These are phyloP conservation scores for Aleiodes alternator DNA, from an alignment of 2,888 invertebrate genomes.

Conservation along the genomic window DNA sequence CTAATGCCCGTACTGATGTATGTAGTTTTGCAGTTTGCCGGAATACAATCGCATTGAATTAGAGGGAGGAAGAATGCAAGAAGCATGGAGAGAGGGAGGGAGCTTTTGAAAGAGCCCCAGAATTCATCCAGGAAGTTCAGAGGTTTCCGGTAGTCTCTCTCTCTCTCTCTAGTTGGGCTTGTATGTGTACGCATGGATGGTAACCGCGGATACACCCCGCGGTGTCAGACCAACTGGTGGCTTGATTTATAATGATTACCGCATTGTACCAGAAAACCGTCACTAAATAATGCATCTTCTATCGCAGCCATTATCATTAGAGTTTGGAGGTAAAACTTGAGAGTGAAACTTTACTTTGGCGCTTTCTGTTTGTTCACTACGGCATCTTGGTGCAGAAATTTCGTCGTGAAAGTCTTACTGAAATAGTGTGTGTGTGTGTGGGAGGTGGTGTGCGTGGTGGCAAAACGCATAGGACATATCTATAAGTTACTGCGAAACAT, in stretches of 20 bases:
- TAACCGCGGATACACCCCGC: slow-evolving; percentile 52
- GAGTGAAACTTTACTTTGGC: slow-evolving; percentile 17
- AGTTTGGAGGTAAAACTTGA: slow-evolving; percentile 57
- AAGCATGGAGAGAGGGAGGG: not conserved
- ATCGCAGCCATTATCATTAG: slow-evolving; percentile 64
- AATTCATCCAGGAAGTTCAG: slow-evolving; percentile 60
- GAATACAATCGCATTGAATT: not conserved
- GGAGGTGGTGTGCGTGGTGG: not conserved
- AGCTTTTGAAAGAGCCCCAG: not conserved
- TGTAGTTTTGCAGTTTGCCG: not conserved
- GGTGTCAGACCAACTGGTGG: slow-evolving; percentile 53
- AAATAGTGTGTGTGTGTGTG: not conserved
- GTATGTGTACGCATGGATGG: slow-evolving; percentile 16
- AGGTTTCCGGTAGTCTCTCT: slow-evolving; percentile 58
- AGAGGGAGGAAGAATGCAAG: slow-evolving; percentile 20
- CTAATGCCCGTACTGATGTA: too few relatives aligned
- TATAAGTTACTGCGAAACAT: slow-evolving; percentile 36
- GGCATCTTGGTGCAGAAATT: slow-evolving; percentile 18
- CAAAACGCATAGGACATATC: slow-evolving; percentile 13
- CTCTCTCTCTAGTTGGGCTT: slow-evolving; percentile 45
- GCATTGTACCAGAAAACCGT: slow-evolving; percentile 62
- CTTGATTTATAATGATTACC: slow-evolving; percentile 70
- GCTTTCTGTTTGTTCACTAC: not conserved
- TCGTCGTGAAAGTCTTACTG: not conserved
- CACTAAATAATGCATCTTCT: slow-evolving; percentile 67